A percentile compares a stretch with the other conserved stretches of the same genome.
These are phyloP conservation scores for Gonioctena quinquepunctata DNA, from an alignment of 1,140 invertebrate species.

Conservation along the genomic window DNA sequence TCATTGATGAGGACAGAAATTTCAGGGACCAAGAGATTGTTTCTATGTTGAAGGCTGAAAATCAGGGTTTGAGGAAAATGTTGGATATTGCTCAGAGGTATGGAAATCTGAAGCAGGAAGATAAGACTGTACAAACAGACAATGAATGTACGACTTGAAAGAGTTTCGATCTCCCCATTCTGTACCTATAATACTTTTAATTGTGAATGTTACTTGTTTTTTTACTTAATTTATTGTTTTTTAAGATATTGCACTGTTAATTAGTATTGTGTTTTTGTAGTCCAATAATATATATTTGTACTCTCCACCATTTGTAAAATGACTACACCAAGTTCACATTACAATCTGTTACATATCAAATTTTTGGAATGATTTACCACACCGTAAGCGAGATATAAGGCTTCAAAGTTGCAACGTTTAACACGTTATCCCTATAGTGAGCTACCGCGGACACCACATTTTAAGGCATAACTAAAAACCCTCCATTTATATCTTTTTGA, in stretches of 20 bases:
- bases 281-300: neutral
- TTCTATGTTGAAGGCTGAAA: slow-evolving; percentile 77
- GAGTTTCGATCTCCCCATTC: neutral
- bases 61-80: slow-evolving; percentile 74
- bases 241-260: slow-evolving; percentile 12
- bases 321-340: no score
- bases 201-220: slow-evolving; percentile 9
- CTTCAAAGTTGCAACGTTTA: no score
- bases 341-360: no score
- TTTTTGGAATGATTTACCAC: no score
- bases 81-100: slow-evolving; percentile 69
- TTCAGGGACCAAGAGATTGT: slow-evolving; percentile 76
- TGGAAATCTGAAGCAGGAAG: slow-evolving; percentile 63
- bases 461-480: no score
- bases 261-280: neutral
- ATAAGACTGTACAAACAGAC: slow-evolving; percentile 70
- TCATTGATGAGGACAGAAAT: slow-evolving; percentile 78
- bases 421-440: no score
- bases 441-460: no score
- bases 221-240: slow-evolving; percentile 25
- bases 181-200: slow-evolving; percentile 10
- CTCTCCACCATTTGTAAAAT: neutral
- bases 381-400: no score
- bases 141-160: slow-evolving; percentile 6
- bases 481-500: no score